Base-by-base conservation (phyloP, 2,888 invertebrate genomes). In the Orthonychiurus folsomi region DNA sequence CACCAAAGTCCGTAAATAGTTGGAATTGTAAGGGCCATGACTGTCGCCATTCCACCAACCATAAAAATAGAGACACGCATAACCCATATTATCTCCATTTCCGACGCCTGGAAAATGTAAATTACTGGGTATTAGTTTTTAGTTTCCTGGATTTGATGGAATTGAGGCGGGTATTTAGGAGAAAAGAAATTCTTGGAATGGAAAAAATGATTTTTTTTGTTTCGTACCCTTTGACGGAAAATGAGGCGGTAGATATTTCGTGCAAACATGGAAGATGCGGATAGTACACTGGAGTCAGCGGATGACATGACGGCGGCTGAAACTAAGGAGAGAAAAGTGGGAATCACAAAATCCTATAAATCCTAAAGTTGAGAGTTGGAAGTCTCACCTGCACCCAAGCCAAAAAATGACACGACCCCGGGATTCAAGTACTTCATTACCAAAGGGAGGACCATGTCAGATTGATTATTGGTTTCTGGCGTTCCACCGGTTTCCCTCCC, bases 281-380 rank as follows among this genome's bases (percentile, higher is more conserved):
- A 83, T 15, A 87, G 78, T 55, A 87, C 83, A 59, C 85, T 85
- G 1, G 86, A 86, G 74, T 87, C 86, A 0, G 86, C 85, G 1
- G 86, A 86, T 0, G 86, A 85, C 86, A 87, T 87, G n/a, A 86
- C 85, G 3, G 86, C 86, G 0, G 86, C 86, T 1, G 85, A 85
- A 48, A 87, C 84, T n/a, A n/a, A n/a, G n/a, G n/a, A n/a, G n/a
- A n/a, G n/a, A n/a, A n/a, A n/a, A n/a, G n/a, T n/a, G n/a, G n/a
- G n/a, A n/a, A n/a, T n/a, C n/a, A n/a, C n/a, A n/a, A n/a, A n/a
- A n/a, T n/a, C n/a, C n/a, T n/a, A n/a, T n/a, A n/a, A n/a, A n/a
- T n/a, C n/a, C n/a, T n/a, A n/a, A n/a, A n/a, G n/a, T n/a, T n/a
- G n/a, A n/a, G n/a, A n/a, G n/a, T n/a, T n/a, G n/a, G n/a, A n/a